Percentiles rank a stretch among this genome's conserved stretches.
Evolutionary conservation across 2,888 invertebrate species (phyloP).

Genomic region (Encarsia formosa): DNA sequence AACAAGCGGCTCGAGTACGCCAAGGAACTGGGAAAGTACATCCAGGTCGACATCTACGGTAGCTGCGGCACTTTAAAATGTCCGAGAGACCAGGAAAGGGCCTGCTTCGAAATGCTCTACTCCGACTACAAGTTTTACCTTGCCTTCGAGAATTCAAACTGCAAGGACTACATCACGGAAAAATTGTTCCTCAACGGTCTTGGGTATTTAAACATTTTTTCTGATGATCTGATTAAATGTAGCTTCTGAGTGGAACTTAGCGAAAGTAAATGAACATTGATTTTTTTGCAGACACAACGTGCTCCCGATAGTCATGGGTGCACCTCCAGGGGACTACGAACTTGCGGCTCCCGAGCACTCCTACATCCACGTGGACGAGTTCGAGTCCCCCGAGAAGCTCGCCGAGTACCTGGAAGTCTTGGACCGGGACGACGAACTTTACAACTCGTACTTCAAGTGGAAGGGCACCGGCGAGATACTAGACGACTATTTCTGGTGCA

Average conservation of each 20-base stretch:
- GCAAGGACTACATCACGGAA: constrained; percentile 92
- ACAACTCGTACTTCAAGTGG: constrained; percentile 94
- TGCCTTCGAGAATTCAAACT: constrained; percentile 96
- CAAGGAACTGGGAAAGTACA: constrained; percentile 76
- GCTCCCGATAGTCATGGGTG: constrained; percentile 94
- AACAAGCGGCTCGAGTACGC: constrained; percentile 88
- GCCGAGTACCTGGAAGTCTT: constrained; percentile 81
- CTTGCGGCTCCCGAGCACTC: constrained; percentile 84
- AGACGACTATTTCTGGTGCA: constrained; percentile 92
- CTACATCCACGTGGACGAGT: constrained; percentile 95
- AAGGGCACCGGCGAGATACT: constrained; percentile 93
- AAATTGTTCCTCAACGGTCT: constrained; percentile 95
- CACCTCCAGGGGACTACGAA: constrained; percentile 85
- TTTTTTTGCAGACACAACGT: constrained; percentile 64
- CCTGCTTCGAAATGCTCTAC: constrained; percentile 86
- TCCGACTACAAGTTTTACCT: constrained; percentile 94
- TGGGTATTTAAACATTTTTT: constrained; percentile 58
- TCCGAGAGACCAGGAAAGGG: constrained; percentile 72
- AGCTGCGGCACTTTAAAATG: constrained; percentile 83
- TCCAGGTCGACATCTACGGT: constrained; percentile 88
- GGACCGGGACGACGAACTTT: constrained; percentile 82
- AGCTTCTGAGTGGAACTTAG: no score
- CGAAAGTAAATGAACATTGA: no score
- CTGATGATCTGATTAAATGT: no score
- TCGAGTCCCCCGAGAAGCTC: constrained; percentile 78